Evolutionary conservation across 2,113 vertebrate species (phyloP).

Genomic region (Sander lucioperca): DNA sequence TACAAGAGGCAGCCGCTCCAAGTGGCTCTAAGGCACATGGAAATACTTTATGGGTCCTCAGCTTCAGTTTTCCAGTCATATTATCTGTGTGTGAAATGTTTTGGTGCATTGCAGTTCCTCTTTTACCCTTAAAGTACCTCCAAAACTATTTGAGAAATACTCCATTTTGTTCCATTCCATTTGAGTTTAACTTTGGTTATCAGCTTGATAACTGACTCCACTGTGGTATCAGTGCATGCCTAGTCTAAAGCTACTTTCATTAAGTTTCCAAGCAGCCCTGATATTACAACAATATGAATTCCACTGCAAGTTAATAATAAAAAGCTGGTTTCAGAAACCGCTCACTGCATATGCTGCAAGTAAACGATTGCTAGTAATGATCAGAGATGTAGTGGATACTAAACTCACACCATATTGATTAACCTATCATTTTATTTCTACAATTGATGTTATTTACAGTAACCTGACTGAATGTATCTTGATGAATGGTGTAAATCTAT

Average conservation of each 20-base stretch:
- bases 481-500: slow-evolving; percentile 6
- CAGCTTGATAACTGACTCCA: neutral
- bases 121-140: neutral
- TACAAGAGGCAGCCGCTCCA: neutral
- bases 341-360: neutral
- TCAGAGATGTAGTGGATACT: neutral
- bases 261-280: neutral
- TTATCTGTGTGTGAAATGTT: neutral
- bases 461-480: neutral
- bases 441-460: neutral
- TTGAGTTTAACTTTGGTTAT: neutral
- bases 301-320: neutral
- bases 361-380: neutral
- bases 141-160: neutral
- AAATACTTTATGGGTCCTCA: neutral
- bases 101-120: slow-evolving; percentile 30
- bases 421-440: neutral
- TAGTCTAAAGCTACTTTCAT: neutral
- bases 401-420: neutral
- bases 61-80: neutral
- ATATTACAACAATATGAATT: neutral
- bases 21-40: neutral
- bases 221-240: neutral
- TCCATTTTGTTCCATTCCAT: neutral
- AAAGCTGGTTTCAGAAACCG: neutral